Conservation (phyloP, 2,113 vertebrate species). For the Cyanocitta stelleri region DNA sequence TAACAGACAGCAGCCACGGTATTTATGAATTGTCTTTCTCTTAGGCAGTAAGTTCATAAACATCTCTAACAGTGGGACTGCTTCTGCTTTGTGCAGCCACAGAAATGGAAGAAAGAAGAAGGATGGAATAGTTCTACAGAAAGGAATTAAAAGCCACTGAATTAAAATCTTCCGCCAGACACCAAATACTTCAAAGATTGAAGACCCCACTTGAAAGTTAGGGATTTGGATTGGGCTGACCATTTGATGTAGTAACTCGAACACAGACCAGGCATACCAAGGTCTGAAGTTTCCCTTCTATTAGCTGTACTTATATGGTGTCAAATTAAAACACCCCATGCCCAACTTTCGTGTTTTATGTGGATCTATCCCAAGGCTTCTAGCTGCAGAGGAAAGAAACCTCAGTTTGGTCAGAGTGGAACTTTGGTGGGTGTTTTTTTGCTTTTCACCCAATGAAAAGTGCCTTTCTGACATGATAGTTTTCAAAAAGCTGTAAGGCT, state of each 20-base stretch:
- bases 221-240: neutral
- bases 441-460: neutral
- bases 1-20: neutral
- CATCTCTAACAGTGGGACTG: neutral
- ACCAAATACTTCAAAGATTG: accelerated
- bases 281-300: neutral
- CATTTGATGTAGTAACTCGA: neutral
- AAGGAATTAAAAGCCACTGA: neutral
- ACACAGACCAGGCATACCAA: neutral
- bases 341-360: neutral
- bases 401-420: neutral
- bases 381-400: neutral
- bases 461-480: neutral
- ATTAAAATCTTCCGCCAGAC: neutral
- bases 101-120: neutral
- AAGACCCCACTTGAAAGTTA: neutral
- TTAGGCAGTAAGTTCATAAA: neutral
- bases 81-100: neutral
- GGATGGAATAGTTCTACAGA: neutral
- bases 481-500: neutral
- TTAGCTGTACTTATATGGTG: neutral
- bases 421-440: neutral
- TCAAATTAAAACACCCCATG: neutral
- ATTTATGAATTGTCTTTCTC: neutral
- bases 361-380: neutral